phyloP scores from a whole-genome alignment of 1,140 invertebrate species.

The Meloidogyne floridensis region DNA sequence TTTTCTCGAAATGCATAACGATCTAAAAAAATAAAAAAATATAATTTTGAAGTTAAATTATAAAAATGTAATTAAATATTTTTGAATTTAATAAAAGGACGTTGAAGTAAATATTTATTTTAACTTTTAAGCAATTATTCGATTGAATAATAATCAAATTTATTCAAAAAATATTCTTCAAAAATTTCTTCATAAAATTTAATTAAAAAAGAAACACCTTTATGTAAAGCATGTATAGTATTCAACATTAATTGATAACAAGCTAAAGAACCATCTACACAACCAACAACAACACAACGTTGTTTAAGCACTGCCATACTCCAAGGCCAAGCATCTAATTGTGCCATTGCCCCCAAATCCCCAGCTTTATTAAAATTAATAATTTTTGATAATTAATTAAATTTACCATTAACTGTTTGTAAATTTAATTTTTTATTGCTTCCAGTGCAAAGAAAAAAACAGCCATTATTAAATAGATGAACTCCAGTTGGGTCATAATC shows the following conservation, averaged over 20 bases:
- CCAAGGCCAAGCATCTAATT: slow-evolving; percentile 54
- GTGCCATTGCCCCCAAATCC: slow-evolving; percentile 66
- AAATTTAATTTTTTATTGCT: slow-evolving; percentile 78
- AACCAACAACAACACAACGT: slow-evolving; percentile 73
- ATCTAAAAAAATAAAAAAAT: slow-evolving; percentile 69
- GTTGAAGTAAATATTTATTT: too few relatives aligned
- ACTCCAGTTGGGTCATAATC: slow-evolving; percentile 81
- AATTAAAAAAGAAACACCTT: slow-evolving; percentile 34
- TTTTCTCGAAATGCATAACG: slow-evolving; percentile 91
- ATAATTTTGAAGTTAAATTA: slow-evolving; percentile 60
- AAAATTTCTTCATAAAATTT: neutral
- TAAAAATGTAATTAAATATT: too few relatives aligned
- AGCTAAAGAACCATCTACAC: slow-evolving; percentile 90
- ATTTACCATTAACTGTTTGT: slow-evolving; percentile 82
- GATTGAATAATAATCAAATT: too few relatives aligned
- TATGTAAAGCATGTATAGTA: slow-evolving; percentile 89
- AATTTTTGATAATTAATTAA: slow-evolving; percentile 72
- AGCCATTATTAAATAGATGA: slow-evolving; percentile 77
- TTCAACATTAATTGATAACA: slow-evolving; percentile 88
- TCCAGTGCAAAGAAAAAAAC: slow-evolving; percentile 82
- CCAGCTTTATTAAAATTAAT: slow-evolving; percentile 74
- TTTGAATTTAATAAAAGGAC: too few relatives aligned
- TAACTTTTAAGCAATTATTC: too few relatives aligned
- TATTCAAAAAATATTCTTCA: neutral
- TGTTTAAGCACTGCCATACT: slow-evolving; percentile 43